Base-by-base conservation (phyloP, 2,797 vertebrate species). In the Alcedo quadribrachys region DNA sequence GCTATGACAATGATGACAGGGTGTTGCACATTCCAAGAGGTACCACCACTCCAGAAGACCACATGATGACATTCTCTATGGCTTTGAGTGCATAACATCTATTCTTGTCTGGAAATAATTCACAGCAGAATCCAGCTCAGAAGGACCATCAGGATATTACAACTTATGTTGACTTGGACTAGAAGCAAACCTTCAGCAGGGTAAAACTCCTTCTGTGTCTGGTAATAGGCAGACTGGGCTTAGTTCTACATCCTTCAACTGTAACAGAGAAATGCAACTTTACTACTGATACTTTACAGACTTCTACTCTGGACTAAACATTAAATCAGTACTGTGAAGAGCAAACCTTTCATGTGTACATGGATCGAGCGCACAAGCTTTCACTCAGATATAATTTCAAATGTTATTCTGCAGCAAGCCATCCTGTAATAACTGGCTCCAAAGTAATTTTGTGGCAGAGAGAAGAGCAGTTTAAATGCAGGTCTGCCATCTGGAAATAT, bases 1-100 rank as follows among this genome's bases (percentile, higher is more conserved):
- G 21, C 46, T 48, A 24, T 7, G 46, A 1, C 33, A 0, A 45
- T 2, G 9, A 33, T 2, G 9, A 33, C 1, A 21, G 6, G 0
- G 3, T 21, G 15, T 2, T 33, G n/a, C 3, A 1, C 3, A 45
- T 8, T 9, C 53, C 8, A 48, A 50, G 8, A 76, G 18, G 10
- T 15, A 45, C 17, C 14, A 33, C 12, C 53, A 70, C n/a, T 13
- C n/a, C 43, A 4, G 53, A 19, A 67, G 13, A 27, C 25, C 48
- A 27, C 48, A 27, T 15, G 8, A 50, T 50, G 48, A 27, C 25
- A 15, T 14, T 48, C 46, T 48, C 46, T 50, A 50, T 3, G 35
- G 46, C n/a, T 69, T 43, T 21, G 48, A 58, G 37, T n/a, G 12
- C 5, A 0, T 19, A 20, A 40, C 11, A 1, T 4, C 50, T 48